These are phyloP conservation scores for Oscheius sp. DNA, from an alignment of 2,888 invertebrate species.

Conservation along the genomic window DNA sequence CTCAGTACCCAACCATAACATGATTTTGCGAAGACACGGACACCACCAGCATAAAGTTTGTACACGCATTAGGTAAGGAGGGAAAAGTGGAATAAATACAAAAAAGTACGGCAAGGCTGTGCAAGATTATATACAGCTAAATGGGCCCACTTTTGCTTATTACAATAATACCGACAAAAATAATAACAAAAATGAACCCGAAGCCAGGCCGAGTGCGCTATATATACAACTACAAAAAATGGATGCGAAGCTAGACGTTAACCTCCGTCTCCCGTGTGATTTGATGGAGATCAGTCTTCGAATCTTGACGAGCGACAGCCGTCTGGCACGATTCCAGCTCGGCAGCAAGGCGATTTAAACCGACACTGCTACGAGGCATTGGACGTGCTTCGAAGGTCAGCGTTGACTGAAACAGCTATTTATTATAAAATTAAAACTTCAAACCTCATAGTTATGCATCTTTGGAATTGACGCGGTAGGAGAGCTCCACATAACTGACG, in stretches of 20 bases:
- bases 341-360: slow-evolving; percentile 14
- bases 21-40: slow-evolving; percentile 25
- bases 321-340: slow-evolving; percentile 37
- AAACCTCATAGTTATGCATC: slow-evolving; percentile 31
- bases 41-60: slow-evolving; percentile 31
- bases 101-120: slow-evolving; percentile 10
- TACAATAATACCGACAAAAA: not conserved
- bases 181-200: slow-evolving; percentile 17
- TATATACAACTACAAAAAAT: slow-evolving; percentile 14
- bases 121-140: slow-evolving; percentile 29
- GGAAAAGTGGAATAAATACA: slow-evolving; percentile 20
- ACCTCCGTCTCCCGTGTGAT: slow-evolving; percentile 36
- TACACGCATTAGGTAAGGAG: slow-evolving; percentile 40
- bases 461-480: not conserved
- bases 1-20: slow-evolving; percentile 10
- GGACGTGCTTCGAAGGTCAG: slow-evolving; percentile 25
- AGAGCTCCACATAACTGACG: slow-evolving; percentile 8
- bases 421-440: not conserved
- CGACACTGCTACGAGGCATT: not conserved
- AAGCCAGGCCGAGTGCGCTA: slow-evolving; percentile 27
- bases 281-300: slow-evolving; percentile 37
- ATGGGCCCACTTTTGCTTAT: slow-evolving; percentile 11
- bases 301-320: slow-evolving; percentile 37
- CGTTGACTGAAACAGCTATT: slow-evolving; percentile 21
- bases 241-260: slow-evolving; percentile 23